Percentiles rank a stretch among this genome's conserved stretches.
phyloP scores from a whole-genome alignment of 2,888 invertebrate genomes.

The Onthophagus sagittarius region DNA sequence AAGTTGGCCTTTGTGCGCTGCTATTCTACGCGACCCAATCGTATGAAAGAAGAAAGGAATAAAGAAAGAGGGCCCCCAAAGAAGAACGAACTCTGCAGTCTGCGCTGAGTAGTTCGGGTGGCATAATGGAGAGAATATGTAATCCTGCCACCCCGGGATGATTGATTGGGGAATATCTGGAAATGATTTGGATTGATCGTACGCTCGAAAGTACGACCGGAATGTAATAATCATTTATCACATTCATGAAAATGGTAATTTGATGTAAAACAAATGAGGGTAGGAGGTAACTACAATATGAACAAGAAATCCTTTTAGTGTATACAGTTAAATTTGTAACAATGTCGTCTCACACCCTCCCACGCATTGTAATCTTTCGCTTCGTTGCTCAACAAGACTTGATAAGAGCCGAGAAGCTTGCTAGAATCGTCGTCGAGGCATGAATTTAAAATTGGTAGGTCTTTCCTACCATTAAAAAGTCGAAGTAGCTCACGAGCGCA shows the following conservation, averaged over 20 bases:
- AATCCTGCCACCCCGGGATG: neutral
- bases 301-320: neutral
- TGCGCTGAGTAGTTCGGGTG: neutral
- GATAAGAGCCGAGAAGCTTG: neutral
- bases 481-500: constrained; percentile 12
- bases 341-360: neutral
- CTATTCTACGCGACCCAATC: neutral
- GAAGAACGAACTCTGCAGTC: neutral
- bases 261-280: neutral
- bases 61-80: neutral
- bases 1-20: neutral
- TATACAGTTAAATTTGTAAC: neutral
- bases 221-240: neutral
- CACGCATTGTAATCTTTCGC: neutral
- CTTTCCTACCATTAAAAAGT: constrained; percentile 16
- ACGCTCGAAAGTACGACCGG: neutral
- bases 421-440: neutral
- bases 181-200: neutral
- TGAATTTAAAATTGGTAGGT: constrained; percentile 14
- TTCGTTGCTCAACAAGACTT: neutral
- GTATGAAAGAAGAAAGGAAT: neutral
- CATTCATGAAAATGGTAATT: neutral
- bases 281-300: neutral
- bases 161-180: neutral
- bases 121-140: neutral